These are phyloP conservation scores for Trachythela sp. DNA, from an alignment of 64 coral and sea anemone species.

Conservation along the genomic window DNA sequence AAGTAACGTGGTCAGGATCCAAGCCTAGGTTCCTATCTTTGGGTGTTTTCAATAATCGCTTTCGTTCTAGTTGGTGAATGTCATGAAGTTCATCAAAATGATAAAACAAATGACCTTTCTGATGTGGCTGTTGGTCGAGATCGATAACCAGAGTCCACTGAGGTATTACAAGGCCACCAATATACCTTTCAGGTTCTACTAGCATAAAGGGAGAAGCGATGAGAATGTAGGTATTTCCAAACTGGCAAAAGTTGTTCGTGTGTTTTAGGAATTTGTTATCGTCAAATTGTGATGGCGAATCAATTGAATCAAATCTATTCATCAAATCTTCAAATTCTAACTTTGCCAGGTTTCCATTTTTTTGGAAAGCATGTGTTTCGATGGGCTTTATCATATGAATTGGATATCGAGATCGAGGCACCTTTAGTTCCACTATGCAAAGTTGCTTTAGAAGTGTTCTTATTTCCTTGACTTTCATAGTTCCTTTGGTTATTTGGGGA, in stretches of 20 bases:
- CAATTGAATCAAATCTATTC: slow-evolving; percentile 9
- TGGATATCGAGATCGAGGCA: slow-evolving; percentile 51
- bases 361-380: slow-evolving; percentile 23
- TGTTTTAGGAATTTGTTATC: slow-evolving; percentile 44
- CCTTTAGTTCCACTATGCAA: slow-evolving; percentile 54
- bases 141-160: slow-evolving; percentile 74
- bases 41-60: slow-evolving; percentile 59
- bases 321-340: slow-evolving; percentile 37
- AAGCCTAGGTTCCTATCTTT: slow-evolving; percentile 53
- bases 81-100: slow-evolving; percentile 57
- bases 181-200: slow-evolving; percentile 19
- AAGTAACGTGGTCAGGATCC: slow-evolving; percentile 57
- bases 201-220: slow-evolving; percentile 56
- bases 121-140: slow-evolving; percentile 57
- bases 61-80: slow-evolving; percentile 58
- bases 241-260: slow-evolving; percentile 40
- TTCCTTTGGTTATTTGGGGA: neutral
- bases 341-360: slow-evolving; percentile 4
- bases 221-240: slow-evolving; percentile 53
- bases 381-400: slow-evolving; percentile 59
- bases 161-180: slow-evolving; percentile 61
- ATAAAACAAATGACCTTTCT: slow-evolving; percentile 39
- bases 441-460: neutral
- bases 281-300: slow-evolving; percentile 14
- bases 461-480: slow-evolving; percentile 4